A percentile compares a stretch with the other conserved stretches of the same genome.
Evolutionary conservation across 2,113 vertebrate genomes (phyloP).

Genomic region (Dissostichus mawsoni): DNA sequence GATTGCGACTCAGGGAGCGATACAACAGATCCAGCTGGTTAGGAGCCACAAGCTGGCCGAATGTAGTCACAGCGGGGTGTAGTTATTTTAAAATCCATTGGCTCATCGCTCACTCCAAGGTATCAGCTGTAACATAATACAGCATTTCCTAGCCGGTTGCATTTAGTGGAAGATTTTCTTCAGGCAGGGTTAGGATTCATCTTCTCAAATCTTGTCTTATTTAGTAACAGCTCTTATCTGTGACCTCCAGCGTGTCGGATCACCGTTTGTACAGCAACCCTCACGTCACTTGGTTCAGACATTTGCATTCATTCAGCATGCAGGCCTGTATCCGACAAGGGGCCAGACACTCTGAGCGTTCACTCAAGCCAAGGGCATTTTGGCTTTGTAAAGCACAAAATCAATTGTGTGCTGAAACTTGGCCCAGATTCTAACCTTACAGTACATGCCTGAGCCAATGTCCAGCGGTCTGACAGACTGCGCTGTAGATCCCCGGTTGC

Average conservation of each 20-base stretch:
- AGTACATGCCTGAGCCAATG: not conserved
- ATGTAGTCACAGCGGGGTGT: conserved; percentile 10
- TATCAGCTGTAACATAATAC: conserved; percentile 4
- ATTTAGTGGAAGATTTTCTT: not conserved
- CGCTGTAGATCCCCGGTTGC: not conserved
- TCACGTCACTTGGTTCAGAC: conserved; percentile 4
- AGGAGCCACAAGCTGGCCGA: conserved; percentile 31
- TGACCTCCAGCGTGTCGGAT: not conserved
- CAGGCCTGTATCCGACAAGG: not conserved
- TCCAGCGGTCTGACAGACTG: not conserved
- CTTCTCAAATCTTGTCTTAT: not conserved
- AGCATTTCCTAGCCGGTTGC: not conserved
- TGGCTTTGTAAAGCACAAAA: conserved; percentile 11
- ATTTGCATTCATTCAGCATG: conserved; percentile 34
- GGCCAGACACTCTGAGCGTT: conserved; percentile 16
- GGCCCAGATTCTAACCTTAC: not conserved
- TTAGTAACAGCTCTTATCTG: not conserved
- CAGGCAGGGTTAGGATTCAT: conserved; percentile 3
- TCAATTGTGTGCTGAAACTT: conserved; percentile 6
- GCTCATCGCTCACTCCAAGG: conserved; percentile 1
- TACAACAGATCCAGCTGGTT: conserved; percentile 35
- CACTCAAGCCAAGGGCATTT: conserved; percentile 31
- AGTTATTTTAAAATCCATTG: conserved; percentile 22
- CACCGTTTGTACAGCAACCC: not conserved
- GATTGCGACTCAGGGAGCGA: conserved; percentile 19